A percentile compares a stretch with the other conserved stretches of the same genome.
These are phyloP conservation scores for Corythoichthys haematopterus DNA, from an alignment of 2,113 vertebrate species.

Conservation along the genomic window DNA sequence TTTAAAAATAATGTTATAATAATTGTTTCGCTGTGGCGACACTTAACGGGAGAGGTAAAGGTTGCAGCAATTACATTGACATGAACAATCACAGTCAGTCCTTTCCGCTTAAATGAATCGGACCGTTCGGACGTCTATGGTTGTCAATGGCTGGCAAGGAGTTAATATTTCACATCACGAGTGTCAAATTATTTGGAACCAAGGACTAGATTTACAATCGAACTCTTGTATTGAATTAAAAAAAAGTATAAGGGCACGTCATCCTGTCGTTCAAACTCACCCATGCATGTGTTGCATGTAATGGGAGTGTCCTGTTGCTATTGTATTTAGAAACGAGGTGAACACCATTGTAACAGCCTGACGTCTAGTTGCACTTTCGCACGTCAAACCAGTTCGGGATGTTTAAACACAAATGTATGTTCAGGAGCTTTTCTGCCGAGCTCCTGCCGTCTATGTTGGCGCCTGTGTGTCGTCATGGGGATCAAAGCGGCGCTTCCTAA, in stretches of 20 bases:
- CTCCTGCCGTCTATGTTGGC: neutral
- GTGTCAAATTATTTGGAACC: too few species aligned
- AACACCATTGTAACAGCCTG: neutral
- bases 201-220: too few species aligned
- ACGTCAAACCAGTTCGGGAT: constrained; percentile 1
- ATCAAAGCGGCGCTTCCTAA: constrained; percentile 81
- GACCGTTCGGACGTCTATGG: too few species aligned
- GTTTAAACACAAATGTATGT: neutral
- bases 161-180: too few species aligned
- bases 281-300: neutral
- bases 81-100: too few species aligned
- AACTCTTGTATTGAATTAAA: too few species aligned
- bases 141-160: too few species aligned
- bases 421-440: neutral
- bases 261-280: neutral
- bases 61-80: too few species aligned
- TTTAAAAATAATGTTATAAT: too few species aligned
- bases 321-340: neutral
- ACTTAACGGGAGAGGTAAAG: too few species aligned
- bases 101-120: too few species aligned
- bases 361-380: neutral
- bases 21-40: too few species aligned
- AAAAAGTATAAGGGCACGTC: neutral
- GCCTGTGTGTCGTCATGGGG: constrained; percentile 72
- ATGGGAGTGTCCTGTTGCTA: neutral